Evolutionary conservation across 2,888 invertebrate genomes (phyloP), one percentile per base, ranked within the genome.

Genomic region (Amiota mariae): DNA sequence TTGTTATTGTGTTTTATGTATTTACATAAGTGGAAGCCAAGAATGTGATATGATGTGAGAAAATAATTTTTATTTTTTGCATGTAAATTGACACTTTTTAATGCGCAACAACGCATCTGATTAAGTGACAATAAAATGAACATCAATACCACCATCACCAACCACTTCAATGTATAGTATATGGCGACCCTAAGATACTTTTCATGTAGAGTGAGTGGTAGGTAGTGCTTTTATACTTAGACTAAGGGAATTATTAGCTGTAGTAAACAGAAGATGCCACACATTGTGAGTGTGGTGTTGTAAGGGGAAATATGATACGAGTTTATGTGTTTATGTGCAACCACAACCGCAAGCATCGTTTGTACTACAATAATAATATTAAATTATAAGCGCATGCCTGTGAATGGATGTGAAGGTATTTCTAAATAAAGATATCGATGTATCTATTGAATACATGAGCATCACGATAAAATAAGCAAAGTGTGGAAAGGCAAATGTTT

Each of bases 51-150:
- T 66, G 66, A 66, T 66, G 66, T 66, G 66, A 66, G 66, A 66
- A 66, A 66, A 66, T 66, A 48, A 66, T 66, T 66, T 49, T 66
- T 57, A 15, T 24, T 24, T 36, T 81, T 86, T 78, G 78, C 77
- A 78, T 80, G 85, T 82, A 86, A 83, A 84, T 86, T 85, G 84
- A 85, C 86, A 83, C 82, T 85, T 86, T 85, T 86, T 81, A 79
- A 78, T 82, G 76, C 75, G 47, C 57, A 48, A 36, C 36, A 36
- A 36, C 6, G 72, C 66, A 18, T 48, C 66, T 66, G 66, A 66
- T 66, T 66, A 66, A 66, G 49, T 66, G 66, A 66, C 66, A 66
- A 66, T 18, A 24, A 15, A 48, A 46, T 36, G 11, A 47, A 66
- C n/a, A 18, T 12, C n/a, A 18, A 15, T 10, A 66, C 11, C 46